These are phyloP conservation scores for Colletes collaris DNA, from an alignment of 2,888 invertebrate species.

Conservation along the genomic window DNA sequence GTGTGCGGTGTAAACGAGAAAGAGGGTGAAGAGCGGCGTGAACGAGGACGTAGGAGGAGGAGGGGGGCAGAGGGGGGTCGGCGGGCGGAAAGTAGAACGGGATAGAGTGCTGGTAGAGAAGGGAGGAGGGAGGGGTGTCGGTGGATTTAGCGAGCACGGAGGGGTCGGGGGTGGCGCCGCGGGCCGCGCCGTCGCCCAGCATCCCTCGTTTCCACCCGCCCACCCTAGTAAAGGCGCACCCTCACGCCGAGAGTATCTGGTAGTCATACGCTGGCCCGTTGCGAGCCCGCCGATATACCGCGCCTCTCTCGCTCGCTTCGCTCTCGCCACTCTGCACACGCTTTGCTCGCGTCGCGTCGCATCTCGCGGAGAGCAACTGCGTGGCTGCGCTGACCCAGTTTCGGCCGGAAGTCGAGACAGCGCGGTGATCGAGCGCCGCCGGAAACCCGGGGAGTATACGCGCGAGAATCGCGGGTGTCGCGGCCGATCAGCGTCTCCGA, in stretches of 20 bases:
- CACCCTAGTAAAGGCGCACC: constrained; percentile 80
- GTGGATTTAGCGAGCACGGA: constrained; percentile 65
- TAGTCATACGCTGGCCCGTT: constrained; percentile 82
- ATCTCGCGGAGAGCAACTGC: constrained; percentile 12
- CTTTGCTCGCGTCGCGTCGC: constrained; percentile 35
- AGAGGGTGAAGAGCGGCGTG: background rate
- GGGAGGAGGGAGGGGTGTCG: constrained; percentile 21
- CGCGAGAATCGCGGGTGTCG: no score
- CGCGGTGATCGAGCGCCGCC: no score
- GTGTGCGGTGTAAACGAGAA: constrained; percentile 10
- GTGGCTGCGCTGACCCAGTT: constrained; percentile 44
- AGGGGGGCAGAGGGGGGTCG: background rate
- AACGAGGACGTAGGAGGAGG: background rate
- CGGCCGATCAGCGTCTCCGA: no score
- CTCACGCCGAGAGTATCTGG: constrained; percentile 79
- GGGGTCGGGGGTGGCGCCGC: constrained; percentile 79
- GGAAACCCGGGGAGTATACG: no score
- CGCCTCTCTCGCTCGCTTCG: constrained; percentile 43
- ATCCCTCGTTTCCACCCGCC: constrained; percentile 78
- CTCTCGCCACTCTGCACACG: constrained; percentile 36
- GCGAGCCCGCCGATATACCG: constrained; percentile 72
- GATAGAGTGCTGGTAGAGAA: constrained; percentile 12
- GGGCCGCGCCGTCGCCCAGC: constrained; percentile 83
- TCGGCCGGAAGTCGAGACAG: background rate
- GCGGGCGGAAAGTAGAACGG: constrained; percentile 21